phyloP scores from a whole-genome alignment of 2,888 invertebrate genomes.

The Harpalus rufipes region DNA sequence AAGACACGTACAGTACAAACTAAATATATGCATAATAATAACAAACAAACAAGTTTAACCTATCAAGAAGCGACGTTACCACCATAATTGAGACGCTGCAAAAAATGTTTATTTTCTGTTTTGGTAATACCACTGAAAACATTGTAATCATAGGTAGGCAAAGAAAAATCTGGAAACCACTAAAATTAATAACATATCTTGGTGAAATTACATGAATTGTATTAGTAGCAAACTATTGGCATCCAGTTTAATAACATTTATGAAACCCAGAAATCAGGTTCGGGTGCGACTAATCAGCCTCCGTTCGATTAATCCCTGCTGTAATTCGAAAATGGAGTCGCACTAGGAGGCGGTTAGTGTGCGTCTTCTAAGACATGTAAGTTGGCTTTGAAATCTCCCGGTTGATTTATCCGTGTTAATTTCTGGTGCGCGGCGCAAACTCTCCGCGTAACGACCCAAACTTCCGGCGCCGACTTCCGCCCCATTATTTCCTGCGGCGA shows the following conservation, averaged over 20 bases:
- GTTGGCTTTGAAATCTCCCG: slow-evolving; percentile 73
- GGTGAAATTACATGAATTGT: not conserved
- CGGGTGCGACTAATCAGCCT: slow-evolving; percentile 73
- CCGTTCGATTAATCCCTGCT: slow-evolving; percentile 76
- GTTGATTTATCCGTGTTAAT: slow-evolving; percentile 75
- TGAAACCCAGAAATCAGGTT: slow-evolving; percentile 11
- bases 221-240: not conserved
- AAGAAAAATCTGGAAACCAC: no score
- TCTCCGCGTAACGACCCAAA: slow-evolving; percentile 63
- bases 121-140: no score
- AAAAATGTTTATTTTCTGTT: no score
- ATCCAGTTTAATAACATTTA: slow-evolving; percentile 47
- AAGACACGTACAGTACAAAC: no score
- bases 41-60: no score
- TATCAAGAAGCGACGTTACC: no score
- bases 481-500: slow-evolving; percentile 57
- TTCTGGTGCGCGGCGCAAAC: slow-evolving; percentile 69
- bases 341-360: no score
- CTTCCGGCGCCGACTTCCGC: slow-evolving; percentile 58
- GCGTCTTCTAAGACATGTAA: slow-evolving; percentile 3
- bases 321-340: slow-evolving; percentile 62
- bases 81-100: no score
- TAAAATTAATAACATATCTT: not conserved
- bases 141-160: no score
- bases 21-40: no score